These are phyloP conservation scores for Drosophila limbata DNA, from an alignment of 2,888 invertebrate genomes.

Conservation along the genomic window DNA sequence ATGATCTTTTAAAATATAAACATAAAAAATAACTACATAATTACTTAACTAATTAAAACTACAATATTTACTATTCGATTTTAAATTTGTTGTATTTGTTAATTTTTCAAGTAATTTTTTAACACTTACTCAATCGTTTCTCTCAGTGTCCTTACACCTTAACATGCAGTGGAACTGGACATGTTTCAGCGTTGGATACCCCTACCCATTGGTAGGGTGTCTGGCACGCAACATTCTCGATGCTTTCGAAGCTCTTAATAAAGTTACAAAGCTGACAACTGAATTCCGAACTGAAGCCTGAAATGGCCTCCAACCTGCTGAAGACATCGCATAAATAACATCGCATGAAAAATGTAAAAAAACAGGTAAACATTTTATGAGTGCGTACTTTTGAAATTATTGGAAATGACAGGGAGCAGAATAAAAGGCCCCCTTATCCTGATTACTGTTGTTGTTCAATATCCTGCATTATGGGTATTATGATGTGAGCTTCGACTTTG, in stretches of 20 bases:
- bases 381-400: conserved; percentile 52
- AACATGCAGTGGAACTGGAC: neutral
- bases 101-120: too few relatives aligned
- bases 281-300: conserved; percentile 28
- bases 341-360: conserved; percentile 2
- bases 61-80: too few relatives aligned
- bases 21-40: too few relatives aligned
- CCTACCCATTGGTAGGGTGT: conserved; percentile 1
- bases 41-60: too few relatives aligned
- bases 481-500: conserved; percentile 3
- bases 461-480: neutral
- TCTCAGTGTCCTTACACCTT: neutral
- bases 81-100: too few relatives aligned
- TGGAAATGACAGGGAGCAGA: conserved; percentile 35
- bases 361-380: conserved; percentile 39
- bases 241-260: conserved; percentile 54
- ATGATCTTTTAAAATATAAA: too few relatives aligned
- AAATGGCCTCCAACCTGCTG: neutral
- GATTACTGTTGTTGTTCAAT: neutral
- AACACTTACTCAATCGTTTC: neutral
- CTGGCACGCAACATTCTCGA: conserved; percentile 33
- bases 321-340: conserved; percentile 40
- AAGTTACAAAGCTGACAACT: conserved; percentile 61
- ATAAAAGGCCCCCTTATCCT: neutral
- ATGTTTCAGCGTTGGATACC: conserved; percentile 1